Conservation (phyloP, 2,113 vertebrate species). For the Oncorhynchus mykiss region DNA sequence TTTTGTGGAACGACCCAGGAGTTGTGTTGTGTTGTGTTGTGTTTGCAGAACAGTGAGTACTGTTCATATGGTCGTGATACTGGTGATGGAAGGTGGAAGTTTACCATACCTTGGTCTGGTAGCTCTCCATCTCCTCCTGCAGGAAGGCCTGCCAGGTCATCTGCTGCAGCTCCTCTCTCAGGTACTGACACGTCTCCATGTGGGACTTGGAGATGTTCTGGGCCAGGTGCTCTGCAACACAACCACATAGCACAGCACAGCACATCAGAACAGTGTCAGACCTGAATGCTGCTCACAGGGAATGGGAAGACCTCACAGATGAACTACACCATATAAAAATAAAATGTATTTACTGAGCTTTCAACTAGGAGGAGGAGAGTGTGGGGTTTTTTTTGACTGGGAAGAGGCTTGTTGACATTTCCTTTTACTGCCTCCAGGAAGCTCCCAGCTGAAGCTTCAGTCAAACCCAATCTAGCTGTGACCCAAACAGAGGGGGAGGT, state of each 20-base stretch:
- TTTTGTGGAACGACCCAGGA: too few relatives aligned
- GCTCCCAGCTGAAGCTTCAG: constrained; percentile 66
- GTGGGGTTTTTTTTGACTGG: constrained; percentile 51
- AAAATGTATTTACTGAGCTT: constrained; percentile 62
- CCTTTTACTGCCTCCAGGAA: constrained; percentile 66
- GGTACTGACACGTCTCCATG: constrained; percentile 99
- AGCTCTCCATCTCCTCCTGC: constrained; percentile 96
- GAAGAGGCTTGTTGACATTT: constrained; percentile 74
- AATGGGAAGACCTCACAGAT: constrained; percentile 55
- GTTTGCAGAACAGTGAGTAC: not conserved
- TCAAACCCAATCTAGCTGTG: constrained; percentile 70
- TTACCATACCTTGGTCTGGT: constrained; percentile 92
- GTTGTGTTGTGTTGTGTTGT: not conserved
- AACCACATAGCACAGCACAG: constrained; percentile 44
- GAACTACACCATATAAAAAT: constrained; percentile 58
- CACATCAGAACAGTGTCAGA: constrained; percentile 13
- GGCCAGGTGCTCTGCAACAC: constrained; percentile 90
- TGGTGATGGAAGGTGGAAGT: too few relatives aligned
- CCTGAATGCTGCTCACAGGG: constrained; percentile 27
- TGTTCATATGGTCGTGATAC: not conserved
- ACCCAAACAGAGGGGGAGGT: constrained; percentile 37
- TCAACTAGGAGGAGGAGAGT: constrained; percentile 42
- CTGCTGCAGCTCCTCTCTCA: constrained; percentile 97
- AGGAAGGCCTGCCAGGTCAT: constrained; percentile 99
- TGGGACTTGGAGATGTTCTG: constrained; percentile 99